Evolutionary conservation across 2,888 invertebrate genomes (phyloP), one percentile per base, ranked within the genome.

Genomic region (Caenorhabditis sp.): DNA sequence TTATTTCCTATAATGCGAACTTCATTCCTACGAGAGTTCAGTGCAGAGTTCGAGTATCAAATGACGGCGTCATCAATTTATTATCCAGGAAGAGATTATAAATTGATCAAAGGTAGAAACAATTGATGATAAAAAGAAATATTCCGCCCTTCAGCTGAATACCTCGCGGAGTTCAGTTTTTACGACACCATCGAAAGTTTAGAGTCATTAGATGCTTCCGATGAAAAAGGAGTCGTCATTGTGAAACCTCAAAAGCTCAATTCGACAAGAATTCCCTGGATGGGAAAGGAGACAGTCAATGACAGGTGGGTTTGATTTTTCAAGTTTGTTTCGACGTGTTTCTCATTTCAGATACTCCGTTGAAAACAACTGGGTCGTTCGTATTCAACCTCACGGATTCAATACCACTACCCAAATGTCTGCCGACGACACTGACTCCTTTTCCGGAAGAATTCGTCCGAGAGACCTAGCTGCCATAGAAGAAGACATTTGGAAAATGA

Each of bases 11-110:
- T 69, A 2, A 64, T 38, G 8, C 49, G 59, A 16, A 22, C 74
- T 0, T 82, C 59, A 12, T 86, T 85, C 56, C 59, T 85, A 24
- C 68, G 79, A n/a, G 85, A 86, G 59, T 85, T 81, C 70, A 70
- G 79, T 24, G 41, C 51, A 2, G 63, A 56, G 22, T 72, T 26
- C 22, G 1, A 10, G 31, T 14, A 16, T n/a, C 47, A 49, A 14
- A 61, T 69, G 3, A 19, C 51, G 2, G 19, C 44, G 5, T 54
- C 56, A 6, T 61, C 70, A 1, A 10, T 79, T 10, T 64, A 41
- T 14, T 80, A 80, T 63, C 63, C 69, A 8, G 38, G 74, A 26
- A 51, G 74, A 28, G 74, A 80, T 19, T 69, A 74, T 54, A 56
- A 63, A 41, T 74, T 80, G 19, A 24, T 75, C 0, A 80, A 75